Base-by-base conservation (phyloP, 2,113 vertebrate species). In the Epinephelus cyanopodus region DNA sequence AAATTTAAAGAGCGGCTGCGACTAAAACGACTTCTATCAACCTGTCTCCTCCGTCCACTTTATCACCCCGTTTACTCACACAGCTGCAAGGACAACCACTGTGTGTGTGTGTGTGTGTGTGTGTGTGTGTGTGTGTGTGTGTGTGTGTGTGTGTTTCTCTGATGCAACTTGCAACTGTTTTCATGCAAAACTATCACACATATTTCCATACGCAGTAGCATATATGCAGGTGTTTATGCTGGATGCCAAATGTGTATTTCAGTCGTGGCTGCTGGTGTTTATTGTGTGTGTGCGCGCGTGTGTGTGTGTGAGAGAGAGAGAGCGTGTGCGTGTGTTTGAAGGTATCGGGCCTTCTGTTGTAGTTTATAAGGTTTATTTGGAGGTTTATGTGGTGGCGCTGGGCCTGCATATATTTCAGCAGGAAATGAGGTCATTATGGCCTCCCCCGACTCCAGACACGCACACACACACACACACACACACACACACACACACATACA, bases 371-470 rank as follows among this genome's bases (percentile, higher is more conserved):
- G 56, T 80, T 89, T 89, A 86, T 90, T 87, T 78, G 60, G 66
- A 87, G 85, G 83, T 89, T 92, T 90, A 90, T 92, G 87, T 87
- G 87, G 73, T 64, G 81, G 81, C 33, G n/a, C 72, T 72, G 74
- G 29, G 73, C 57, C 81, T 82, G 87, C 85, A 92, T 92, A 84
- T 89, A 87, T 89, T 81, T 90, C 87, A 83, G 85, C 78, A 77
- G 89, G 83, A 90, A 86, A 89, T 92, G 56, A 89, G 90, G 89
- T 89, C 87, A 87, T 90, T 89, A 89, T 54, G 54, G 50, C 25
- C 67, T 62, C 78, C 8, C 58, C 42, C 12, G 18, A 37, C 33
- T 37, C 8, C 23, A 61, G 19, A 77, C 76, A 58, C 77, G 71
- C 67, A 88, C 82, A 64, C 39, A 63, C 13, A 56, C 57, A 64